Evolutionary conservation across 2,888 invertebrate species (phyloP).

Genomic region (Crepidodera aurea): DNA sequence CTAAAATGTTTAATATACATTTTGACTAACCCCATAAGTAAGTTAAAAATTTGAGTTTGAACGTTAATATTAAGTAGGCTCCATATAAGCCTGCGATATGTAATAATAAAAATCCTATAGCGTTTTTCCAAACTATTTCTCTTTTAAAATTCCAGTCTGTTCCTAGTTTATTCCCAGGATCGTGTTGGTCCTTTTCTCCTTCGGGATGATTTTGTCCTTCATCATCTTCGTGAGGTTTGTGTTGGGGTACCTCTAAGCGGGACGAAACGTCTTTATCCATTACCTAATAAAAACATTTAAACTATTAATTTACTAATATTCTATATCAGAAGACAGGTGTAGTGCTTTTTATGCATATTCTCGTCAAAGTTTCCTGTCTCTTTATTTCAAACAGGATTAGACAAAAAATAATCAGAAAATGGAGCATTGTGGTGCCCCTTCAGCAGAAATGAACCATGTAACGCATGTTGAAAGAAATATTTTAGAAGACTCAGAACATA

Average conservation of each 20-base stretch:
- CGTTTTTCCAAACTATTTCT: constrained; percentile 70
- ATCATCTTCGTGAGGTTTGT: neutral
- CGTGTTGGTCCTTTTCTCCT: neutral
- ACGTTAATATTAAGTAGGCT: constrained; percentile 45
- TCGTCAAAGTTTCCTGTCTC: too few species aligned
- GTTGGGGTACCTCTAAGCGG: neutral
- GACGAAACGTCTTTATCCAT: neutral
- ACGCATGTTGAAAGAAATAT: too few species aligned
- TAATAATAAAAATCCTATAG: constrained; percentile 66
- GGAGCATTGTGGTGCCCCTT: too few species aligned
- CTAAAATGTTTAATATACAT: too few species aligned
- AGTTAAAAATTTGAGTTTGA: constrained; percentile 38
- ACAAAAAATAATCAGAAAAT: too few species aligned
- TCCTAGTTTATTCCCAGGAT: constrained; percentile 60
- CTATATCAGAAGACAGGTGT: too few species aligned
- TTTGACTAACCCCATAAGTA: constrained; percentile 45
- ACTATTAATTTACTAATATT: too few species aligned
- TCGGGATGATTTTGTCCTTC: neutral
- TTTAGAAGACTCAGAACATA: too few species aligned
- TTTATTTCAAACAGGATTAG: too few species aligned
- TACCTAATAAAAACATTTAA: neutral
- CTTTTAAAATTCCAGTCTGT: constrained; percentile 64
- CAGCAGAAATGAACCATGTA: too few species aligned
- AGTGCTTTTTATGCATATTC: too few species aligned
- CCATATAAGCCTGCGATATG: constrained; percentile 66